A percentile compares a stretch with the other conserved stretches of the same genome.
Conservation (phyloP, 2,113 vertebrate genomes). For the Python bivittatus region DNA sequence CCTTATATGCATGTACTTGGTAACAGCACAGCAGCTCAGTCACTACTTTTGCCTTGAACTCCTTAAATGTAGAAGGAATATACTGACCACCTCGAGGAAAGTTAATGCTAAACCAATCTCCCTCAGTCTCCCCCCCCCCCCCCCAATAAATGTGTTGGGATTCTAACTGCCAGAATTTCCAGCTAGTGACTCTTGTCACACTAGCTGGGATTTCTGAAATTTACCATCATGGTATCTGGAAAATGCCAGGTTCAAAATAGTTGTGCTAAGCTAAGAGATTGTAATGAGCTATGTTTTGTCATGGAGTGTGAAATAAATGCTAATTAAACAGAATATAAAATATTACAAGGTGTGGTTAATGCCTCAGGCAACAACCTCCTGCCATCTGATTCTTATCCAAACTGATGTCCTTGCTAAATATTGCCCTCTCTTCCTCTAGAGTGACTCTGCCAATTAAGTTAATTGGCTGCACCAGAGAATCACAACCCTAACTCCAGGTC, state of each 20-base stretch:
- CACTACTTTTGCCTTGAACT: neutral
- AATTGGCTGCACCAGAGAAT: conserved; percentile 8
- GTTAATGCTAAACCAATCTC: neutral
- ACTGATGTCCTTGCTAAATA: conserved; percentile 21
- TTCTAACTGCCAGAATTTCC: neutral
- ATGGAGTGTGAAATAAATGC: conserved; percentile 21
- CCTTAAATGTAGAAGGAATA: neutral
- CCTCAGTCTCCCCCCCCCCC: neutral
- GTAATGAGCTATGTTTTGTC: conserved; percentile 6
- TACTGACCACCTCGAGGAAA: neutral
- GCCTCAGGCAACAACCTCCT: conserved; percentile 29
- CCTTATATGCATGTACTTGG: neutral
- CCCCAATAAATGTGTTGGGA: neutral
- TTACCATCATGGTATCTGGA: neutral
- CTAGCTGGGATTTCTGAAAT: neutral
- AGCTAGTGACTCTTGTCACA: neutral
- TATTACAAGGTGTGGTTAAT: conserved; percentile 26
- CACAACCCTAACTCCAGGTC: neutral
- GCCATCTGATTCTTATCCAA: neutral
- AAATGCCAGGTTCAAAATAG: neutral
- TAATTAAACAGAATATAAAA: neutral
- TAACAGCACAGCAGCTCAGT: neutral
- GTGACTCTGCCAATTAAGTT: conserved; percentile 19
- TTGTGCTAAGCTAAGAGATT: neutral
- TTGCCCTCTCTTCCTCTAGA: conserved; percentile 11